Conservation (phyloP, 1,140 invertebrate species). For the Stratiolaelaps scimitus region DNA sequence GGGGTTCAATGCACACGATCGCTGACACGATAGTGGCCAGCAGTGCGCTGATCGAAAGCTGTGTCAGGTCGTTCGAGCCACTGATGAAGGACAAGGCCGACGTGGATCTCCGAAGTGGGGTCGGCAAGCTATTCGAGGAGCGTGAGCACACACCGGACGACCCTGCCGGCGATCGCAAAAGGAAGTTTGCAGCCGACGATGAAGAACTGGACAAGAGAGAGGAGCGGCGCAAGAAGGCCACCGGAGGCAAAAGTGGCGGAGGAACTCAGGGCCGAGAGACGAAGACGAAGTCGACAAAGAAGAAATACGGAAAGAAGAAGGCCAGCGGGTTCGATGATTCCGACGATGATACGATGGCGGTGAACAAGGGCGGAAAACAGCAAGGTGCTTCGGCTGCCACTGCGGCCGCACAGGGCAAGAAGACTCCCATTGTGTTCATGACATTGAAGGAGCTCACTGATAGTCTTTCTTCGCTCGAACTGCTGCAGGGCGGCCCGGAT, state of each 20-base stretch:
- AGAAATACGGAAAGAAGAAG: conserved; percentile 49
- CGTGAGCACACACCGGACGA: conserved; percentile 34
- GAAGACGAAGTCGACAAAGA: conserved; percentile 83
- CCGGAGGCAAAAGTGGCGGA: conserved; percentile 65
- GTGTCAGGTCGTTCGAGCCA: conserved; percentile 54
- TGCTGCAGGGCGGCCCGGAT: conserved; percentile 43
- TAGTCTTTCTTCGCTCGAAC: conserved; percentile 49
- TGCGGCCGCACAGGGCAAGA: conserved; percentile 43
- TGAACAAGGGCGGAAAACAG: too few relatives aligned
- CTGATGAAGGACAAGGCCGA: conserved; percentile 59
- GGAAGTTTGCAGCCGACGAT: conserved; percentile 38
- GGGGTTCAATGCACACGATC: conserved; percentile 38
- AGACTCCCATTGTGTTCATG: conserved; percentile 51
- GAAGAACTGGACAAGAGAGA: conserved; percentile 29
- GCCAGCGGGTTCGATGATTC: conserved; percentile 45
- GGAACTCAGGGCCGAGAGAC: conserved; percentile 85
- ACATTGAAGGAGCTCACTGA: conserved; percentile 54
- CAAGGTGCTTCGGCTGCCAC: conserved; percentile 38
- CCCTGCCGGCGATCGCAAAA: conserved; percentile 38
- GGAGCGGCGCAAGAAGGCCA: conserved; percentile 31
- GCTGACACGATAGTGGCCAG: conserved; percentile 46
- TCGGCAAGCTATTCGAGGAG: conserved; percentile 29
- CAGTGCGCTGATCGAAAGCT: conserved; percentile 53
- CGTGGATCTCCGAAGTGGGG: conserved; percentile 40
- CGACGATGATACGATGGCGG: conserved; percentile 37